Base-by-base conservation (phyloP, 2,113 vertebrate species). In the Platysternon megacephalum region DNA sequence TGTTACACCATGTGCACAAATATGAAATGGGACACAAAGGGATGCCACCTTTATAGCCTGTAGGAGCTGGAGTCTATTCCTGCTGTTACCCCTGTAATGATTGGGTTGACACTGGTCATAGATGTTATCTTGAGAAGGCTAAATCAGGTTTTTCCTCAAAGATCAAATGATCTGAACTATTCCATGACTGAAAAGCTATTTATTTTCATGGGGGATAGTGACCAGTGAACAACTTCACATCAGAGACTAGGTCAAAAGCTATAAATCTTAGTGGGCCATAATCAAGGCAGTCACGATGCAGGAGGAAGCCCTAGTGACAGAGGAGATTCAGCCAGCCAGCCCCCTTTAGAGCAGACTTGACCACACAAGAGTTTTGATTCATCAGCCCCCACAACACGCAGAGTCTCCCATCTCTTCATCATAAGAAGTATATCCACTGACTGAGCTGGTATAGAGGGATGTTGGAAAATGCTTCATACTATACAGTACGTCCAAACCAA, bases 81-180 rank as follows among this genome's bases (percentile, higher is more conserved):
- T 28, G 5, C 55, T 21, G 39, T 24, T 6, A 11, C 21, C 28
- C 49, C 10, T 39, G 82, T 48, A 51, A 2, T 0, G 2, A 5
- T 44, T n/a, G 26, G 84, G 32, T 55, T 76, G 16, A 48, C 51
- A 35, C n/a, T 19, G 2, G 22, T n/a, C 14, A 49, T 3, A 1
- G 12, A 44, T 17, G 1, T 84, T 79, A 58, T 55, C n/a, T 58
- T 86, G 52, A 46, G 14, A 89, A 90, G 65, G 8, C 8, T 32
- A 13, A 89, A 55, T 26, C 42, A 78, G 44, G 3, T 44, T 46
- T 26, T 46, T 78, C 42, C 26, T 44, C 42, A 44, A 46, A 61
- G 56, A 14, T 13, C 56, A 61, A 32, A 32, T 14, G 74, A 26
- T 78, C 42, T 78, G 26, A 78, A 16, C 11, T 46, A 76, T 7